Base-by-base conservation (phyloP, 2,888 invertebrate species). In the Caenorhabditis macrosperma region DNA sequence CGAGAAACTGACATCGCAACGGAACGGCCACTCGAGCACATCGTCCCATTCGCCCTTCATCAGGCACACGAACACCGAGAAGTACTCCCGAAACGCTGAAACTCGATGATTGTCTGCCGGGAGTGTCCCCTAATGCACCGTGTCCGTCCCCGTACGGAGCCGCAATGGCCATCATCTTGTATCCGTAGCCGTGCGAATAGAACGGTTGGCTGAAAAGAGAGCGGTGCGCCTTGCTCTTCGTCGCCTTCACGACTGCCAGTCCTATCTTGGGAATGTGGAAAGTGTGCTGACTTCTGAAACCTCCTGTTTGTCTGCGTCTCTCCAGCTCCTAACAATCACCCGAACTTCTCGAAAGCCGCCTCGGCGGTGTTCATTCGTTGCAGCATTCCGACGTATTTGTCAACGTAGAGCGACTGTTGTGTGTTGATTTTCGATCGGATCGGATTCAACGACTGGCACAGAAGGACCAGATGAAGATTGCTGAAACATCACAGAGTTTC, bases 231-330 rank as follows among this genome's bases (percentile, higher is more conserved):
- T 78, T 78, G 44, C 35, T 68, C 46, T 78, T 78, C 10, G 72
- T 78, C 9, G 78, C 78, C 28, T 72, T 72, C 17, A 78, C 78
- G 0, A 78, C 74, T 1, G 78, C 30, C 30, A 78, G 24, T 1
- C 78, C 78, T n/a, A 74, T 61, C 6, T 78, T 63, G n/a, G 78
- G 78, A 28, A 78, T 68, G 28, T 59, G 78, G 41, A 78, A 74
- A 4, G 67, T 72, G 38, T 68, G 59, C 26, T 78, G 78, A 38
- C 72, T 66, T 46, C 68, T 68, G 67, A 22, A 66, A n/a, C n/a
- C n/a, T n/a, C n/a, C n/a, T n/a, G n/a, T n/a, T n/a, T n/a, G n/a
- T n/a, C n/a, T n/a, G n/a, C n/a, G n/a, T n/a, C n/a, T n/a, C n/a
- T n/a, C n/a, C n/a, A n/a, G 2, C 33, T 30, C 1, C 24, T 33